Base-by-base conservation (phyloP, 2,113 vertebrate genomes). In the Electrona antarctica region DNA sequence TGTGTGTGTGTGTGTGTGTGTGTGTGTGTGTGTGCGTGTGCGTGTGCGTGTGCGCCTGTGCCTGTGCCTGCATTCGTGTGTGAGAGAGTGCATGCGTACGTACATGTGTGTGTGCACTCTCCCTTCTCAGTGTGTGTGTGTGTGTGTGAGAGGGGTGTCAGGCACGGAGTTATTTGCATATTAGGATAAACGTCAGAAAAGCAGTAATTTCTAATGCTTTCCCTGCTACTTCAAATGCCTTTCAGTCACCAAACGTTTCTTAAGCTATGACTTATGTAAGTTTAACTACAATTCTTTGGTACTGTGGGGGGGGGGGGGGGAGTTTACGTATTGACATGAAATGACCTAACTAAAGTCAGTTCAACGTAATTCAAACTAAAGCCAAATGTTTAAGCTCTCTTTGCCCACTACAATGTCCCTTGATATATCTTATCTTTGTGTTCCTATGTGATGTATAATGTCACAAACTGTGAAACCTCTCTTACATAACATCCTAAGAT, bases 401-500 rank as follows among this genome's bases (percentile, higher is more conserved):
- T 3, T 11, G 8, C 8, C 49, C 8, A 2, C 49, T 50, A 5
- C 54, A 14, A 13, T 56, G 12, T 56, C 14, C 33, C 54, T 14
- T 6, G 54, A 11, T n/a, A 3, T 56, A 13, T 14, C 54, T 13
- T 56, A 21, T 21, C 21, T 56, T 12, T 15, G 14, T 41, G 33
- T 41, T 41, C 33, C 33, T 41, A 41, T 41, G 3, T 41, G 33
- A 10, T 13, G 6, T 28, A 49, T 8, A 57, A 57, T 69, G 54
- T 12, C 7, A 46, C 41, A 12, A 28, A 12, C 49, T 6, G 7
- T 54, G 21, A 1, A 6, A 8, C 8, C 49, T 58, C 64, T 11
- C 73, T 79, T 77, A 85, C 82, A 80, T 87, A 84, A 92, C 89
- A 90, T 54, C 86, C 90, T 92, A 81, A 91, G 90, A 87, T 91